These are phyloP conservation scores for Darevskia nairensis DNA, from an alignment of 2,797 vertebrate species.

Conservation along the genomic window DNA sequence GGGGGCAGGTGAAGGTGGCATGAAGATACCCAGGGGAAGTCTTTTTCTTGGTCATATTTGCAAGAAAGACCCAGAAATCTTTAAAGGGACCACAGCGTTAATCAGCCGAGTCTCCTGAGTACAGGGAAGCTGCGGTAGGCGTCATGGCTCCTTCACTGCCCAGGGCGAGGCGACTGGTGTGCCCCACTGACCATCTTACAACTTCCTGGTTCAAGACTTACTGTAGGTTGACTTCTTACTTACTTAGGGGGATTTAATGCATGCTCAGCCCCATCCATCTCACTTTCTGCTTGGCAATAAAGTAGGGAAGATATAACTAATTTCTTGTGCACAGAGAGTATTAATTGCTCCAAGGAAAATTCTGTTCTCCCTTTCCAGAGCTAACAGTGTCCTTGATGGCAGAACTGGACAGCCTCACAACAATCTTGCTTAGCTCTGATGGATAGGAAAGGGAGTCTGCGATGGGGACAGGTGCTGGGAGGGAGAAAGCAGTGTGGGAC, in stretches of 20 bases:
- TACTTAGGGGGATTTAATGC: background rate
- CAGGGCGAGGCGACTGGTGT: background rate
- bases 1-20: background rate
- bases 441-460: no score
- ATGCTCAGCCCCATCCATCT: background rate
- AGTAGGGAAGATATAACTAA: background rate
- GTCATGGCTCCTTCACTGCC: background rate
- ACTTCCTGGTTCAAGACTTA: background rate
- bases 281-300: background rate
- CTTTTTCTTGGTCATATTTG: no score
- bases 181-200: background rate
- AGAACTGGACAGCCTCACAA: no score
- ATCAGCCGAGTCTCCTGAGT: background rate
- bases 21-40: background rate
- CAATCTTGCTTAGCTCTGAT: no score
- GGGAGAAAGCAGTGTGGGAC: no score
- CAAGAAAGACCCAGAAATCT: background rate
- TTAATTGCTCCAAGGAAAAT: background rate
- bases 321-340: background rate
- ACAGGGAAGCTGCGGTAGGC: no score
- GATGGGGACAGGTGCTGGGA: no score
- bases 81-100: background rate
- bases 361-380: background rate
- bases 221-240: background rate
- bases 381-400: no score